Evolutionary conservation across 2,113 vertebrate genomes (phyloP), one percentile per base, ranked within the genome.

Genomic region (Heterotis niloticus): DNA sequence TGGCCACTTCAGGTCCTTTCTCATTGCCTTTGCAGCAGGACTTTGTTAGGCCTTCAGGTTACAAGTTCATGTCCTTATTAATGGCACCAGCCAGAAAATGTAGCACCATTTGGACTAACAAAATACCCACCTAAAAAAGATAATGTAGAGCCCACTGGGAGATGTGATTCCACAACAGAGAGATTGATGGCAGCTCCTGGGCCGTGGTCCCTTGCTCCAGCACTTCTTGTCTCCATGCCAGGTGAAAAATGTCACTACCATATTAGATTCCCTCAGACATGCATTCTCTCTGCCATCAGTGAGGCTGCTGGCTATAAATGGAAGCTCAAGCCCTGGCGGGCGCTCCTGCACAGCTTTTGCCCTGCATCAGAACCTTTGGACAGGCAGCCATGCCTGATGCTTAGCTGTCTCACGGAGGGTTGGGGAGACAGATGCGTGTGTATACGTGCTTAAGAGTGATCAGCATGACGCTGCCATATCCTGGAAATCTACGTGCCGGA

Each of bases 191-290:
- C 54, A 68, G 75, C 5, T 23, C 16, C 65, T 16, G 26, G 26
- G 18, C 28, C 23, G 18, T 18, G 18, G 24, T 56, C 18, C 67
- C 52, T 65, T 60, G 57, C 17, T 60, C 14, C 64, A 56, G 64
- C 44, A n/a, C 64, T 65, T n/a, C 16, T 29, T 68, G 79, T 80
- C 64, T 18, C 51, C 34, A 69, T 74, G 73, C 79, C 79, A 80
- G 66, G 73, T 68, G 74, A 80, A 72, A 80, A 80, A 80, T 80
- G 71, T 80, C 79, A 80, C 65, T 67, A 68, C 73, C 72, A 70
- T 80, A 80, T 75, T 76, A 26, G 64, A 80, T 76, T 80, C 64
- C 79, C 65, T 24, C 72, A 54, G 64, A 44, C 64, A 76, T 9
- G 73, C 52, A 56, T 75, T 73, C 66, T 20, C 64, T 28, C 23